Percentiles rank a stretch among this genome's conserved stretches.
Conservation (phyloP, 1,140 invertebrate genomes). For the Lerema accius region DNA sequence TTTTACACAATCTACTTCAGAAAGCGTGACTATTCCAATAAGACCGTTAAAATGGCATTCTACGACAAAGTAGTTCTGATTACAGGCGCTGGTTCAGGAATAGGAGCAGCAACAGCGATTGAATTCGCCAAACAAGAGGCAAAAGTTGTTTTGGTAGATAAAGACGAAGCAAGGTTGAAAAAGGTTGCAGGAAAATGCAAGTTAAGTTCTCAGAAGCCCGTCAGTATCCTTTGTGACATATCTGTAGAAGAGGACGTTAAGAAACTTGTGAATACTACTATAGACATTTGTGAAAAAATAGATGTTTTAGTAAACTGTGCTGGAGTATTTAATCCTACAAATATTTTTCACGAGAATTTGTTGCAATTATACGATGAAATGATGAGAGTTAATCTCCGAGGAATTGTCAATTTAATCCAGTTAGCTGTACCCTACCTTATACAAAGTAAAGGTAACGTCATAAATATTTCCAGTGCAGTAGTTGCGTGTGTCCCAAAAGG, state of each 20-base stretch:
- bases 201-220: conserved; percentile 67
- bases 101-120: conserved; percentile 89
- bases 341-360: conserved; percentile 73
- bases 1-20: too few relatives aligned
- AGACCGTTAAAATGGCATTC: too few relatives aligned
- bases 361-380: conserved; percentile 88
- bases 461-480: conserved; percentile 39
- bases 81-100: conserved; percentile 92
- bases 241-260: conserved; percentile 84
- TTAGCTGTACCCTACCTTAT: conserved; percentile 33
- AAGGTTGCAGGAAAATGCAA: conserved; percentile 84
- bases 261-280: conserved; percentile 83
- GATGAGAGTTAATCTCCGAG: conserved; percentile 85
- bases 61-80: conserved; percentile 77
- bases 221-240: conserved; percentile 84
- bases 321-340: conserved; percentile 85
- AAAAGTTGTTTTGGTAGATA: conserved; percentile 86
- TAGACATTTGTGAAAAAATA: conserved; percentile 79
- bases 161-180: conserved; percentile 84
- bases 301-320: conserved; percentile 90
- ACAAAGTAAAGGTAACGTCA: conserved; percentile 38
- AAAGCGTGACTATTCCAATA: too few relatives aligned
- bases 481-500: background rate
- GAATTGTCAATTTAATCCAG: conserved; percentile 19
- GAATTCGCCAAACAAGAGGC: conserved; percentile 89